phyloP scores from a whole-genome alignment of 2,888 invertebrate species.

The Erpobdella octoculata region DNA sequence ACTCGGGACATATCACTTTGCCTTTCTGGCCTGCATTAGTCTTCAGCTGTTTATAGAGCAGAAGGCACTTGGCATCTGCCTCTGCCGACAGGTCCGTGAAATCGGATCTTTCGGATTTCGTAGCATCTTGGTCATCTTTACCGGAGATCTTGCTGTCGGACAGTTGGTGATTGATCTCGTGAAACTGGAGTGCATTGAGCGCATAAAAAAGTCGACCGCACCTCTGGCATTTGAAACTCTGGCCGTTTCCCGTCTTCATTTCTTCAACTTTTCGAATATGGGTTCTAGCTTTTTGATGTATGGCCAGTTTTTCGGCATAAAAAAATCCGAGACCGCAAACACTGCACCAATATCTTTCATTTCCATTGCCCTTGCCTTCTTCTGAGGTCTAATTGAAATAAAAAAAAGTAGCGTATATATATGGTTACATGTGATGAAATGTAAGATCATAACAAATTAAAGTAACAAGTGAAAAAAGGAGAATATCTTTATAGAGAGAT shows the following conservation, averaged over 20 bases:
- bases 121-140: constrained; percentile 28
- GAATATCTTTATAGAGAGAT: no score
- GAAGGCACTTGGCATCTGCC: not conserved
- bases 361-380: no score
- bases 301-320: constrained; percentile 22
- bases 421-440: no score
- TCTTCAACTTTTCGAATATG: constrained; percentile 29
- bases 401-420: no score
- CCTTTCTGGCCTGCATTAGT: not conserved
- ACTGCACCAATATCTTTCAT: constrained; percentile 33
- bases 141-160: constrained; percentile 38
- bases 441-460: no score
- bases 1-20: constrained; percentile 21
- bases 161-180: constrained; percentile 39
- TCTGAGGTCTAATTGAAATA: no score
- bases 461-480: no score
- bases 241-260: constrained; percentile 1
- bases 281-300: constrained; percentile 24
- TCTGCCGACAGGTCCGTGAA: no score
- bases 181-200: constrained; percentile 42
- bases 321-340: constrained; percentile 44
- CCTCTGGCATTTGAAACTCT: constrained; percentile 39
- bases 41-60: not conserved
- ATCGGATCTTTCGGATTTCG: not conserved
- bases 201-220: constrained; percentile 45